Percentiles rank a stretch among this genome's conserved stretches.
Evolutionary conservation across 2,113 vertebrate genomes (phyloP).

Genomic region (Tragelaphus strepsiceros): DNA sequence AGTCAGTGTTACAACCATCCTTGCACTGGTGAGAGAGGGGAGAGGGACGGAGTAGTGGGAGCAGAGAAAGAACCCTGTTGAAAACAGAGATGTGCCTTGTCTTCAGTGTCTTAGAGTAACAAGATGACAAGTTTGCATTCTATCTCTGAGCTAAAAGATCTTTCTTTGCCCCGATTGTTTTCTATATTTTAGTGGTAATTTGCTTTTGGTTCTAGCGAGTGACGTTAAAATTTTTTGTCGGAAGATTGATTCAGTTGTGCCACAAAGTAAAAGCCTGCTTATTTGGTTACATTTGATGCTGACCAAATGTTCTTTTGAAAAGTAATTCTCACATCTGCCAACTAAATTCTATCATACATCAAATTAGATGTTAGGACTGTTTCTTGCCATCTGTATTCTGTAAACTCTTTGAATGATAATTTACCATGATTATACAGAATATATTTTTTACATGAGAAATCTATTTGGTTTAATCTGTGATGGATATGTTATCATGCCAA

Average conservation of each 20-base stretch:
- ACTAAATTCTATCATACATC: constrained; percentile 52
- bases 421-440: constrained; percentile 44
- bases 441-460: constrained; percentile 37
- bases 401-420: constrained; percentile 55
- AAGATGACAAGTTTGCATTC: neutral
- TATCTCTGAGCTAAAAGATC: neutral
- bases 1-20: neutral
- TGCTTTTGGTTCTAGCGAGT: constrained; percentile 25
- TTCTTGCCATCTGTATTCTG: constrained; percentile 56
- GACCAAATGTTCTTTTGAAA: constrained; percentile 70
- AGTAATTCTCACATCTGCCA: constrained; percentile 55
- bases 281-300: constrained; percentile 61
- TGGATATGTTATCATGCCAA: constrained; percentile 20
- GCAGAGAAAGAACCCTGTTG: neutral
- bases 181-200: constrained; percentile 59
- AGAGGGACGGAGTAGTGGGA: no score
- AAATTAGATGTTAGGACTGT: constrained; percentile 57
- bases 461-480: constrained; percentile 31
- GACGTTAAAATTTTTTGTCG: neutral
- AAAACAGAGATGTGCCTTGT: neutral
- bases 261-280: constrained; percentile 58
- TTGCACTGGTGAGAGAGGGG: neutral
- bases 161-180: constrained; percentile 46
- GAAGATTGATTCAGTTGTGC: constrained; percentile 47
- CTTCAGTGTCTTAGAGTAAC: neutral